phyloP scores from a whole-genome alignment of 1,140 invertebrate species.

The Megalopta genalis region DNA sequence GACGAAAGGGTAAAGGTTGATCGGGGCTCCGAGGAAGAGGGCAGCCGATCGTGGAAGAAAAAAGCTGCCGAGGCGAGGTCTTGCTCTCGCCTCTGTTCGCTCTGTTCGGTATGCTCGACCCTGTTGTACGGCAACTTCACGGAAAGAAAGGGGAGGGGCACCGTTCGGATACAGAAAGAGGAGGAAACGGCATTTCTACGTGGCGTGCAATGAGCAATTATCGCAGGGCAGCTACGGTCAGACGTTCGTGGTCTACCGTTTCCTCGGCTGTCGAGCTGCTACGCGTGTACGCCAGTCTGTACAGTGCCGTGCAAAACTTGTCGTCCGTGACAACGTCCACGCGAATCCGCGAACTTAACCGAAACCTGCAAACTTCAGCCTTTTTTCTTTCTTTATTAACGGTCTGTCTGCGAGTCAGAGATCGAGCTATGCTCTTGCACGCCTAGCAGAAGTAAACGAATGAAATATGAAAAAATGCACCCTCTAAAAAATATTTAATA shows the following conservation, averaged over 20 bases:
- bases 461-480: no score
- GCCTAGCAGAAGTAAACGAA: no score
- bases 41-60: not conserved
- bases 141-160: not conserved
- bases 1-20: constrained; percentile 9
- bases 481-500: no score
- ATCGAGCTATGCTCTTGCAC: no score
- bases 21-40: not conserved
- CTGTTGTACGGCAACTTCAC: not conserved
- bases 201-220: constrained; percentile 69
- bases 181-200: constrained; percentile 53
- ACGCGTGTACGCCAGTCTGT: not conserved
- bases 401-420: no score
- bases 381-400: no score
- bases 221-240: constrained; percentile 44
- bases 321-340: not conserved
- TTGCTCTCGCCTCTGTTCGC: not conserved
- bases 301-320: constrained; percentile 1
- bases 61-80: not conserved
- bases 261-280: constrained; percentile 42
- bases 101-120: no score
- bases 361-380: no score
- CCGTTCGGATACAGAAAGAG: constrained; percentile 26
- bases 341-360: no score
- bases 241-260: constrained; percentile 55